Percentiles rank a stretch among this genome's conserved stretches.
Conservation (phyloP, 1,140 invertebrate species). For the Diachasmimorpha longicaudata region DNA sequence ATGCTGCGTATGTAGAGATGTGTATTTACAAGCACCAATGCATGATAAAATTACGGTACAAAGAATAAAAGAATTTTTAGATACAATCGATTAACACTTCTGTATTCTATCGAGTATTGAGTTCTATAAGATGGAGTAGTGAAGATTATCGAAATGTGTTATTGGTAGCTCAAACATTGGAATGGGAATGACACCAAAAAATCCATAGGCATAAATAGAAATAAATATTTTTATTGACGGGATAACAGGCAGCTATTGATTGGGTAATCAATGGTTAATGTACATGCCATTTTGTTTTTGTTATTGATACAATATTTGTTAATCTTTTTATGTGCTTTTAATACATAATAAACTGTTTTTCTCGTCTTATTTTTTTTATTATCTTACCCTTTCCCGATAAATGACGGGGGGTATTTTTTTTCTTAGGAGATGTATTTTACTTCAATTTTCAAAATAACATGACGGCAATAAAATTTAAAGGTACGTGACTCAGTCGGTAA, state of each 20-base stretch:
- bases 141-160: not conserved
- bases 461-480: no score
- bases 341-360: not conserved
- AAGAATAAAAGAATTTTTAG: not conserved
- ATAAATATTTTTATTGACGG: not conserved
- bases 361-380: no score
- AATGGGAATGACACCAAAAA: not conserved
- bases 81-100: not conserved
- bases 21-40: not conserved
- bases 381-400: no score
- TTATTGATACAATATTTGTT: conserved; percentile 4
- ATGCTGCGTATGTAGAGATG: not conserved
- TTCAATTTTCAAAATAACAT: no score
- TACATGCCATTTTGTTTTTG: not conserved
- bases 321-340: conserved; percentile 4
- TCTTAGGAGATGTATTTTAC: no score
- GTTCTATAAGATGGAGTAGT: not conserved
- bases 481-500: no score
- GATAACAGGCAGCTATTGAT: not conserved
- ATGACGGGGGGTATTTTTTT: no score
- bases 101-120: not conserved
- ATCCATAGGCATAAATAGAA: not conserved
- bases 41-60: not conserved
- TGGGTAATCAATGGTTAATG: not conserved
- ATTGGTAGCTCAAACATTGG: not conserved